These are phyloP conservation scores for Columba janthina DNA, from an alignment of 2,113 vertebrate genomes.

Conservation along the genomic window DNA sequence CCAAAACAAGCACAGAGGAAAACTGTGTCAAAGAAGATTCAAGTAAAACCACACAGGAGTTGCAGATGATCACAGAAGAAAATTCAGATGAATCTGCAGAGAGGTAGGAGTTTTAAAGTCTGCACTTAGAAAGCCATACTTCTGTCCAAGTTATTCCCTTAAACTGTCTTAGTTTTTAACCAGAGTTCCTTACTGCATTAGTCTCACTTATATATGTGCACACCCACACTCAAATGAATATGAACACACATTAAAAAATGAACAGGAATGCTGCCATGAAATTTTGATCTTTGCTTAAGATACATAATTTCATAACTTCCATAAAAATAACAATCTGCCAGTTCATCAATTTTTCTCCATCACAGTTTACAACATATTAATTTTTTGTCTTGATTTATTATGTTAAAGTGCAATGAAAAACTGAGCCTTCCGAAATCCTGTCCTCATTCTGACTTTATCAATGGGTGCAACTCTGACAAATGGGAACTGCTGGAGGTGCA, in stretches of 20 bases:
- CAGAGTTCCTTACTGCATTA: background rate
- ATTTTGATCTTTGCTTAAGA: background rate
- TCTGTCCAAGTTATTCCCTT: background rate
- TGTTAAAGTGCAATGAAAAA: background rate
- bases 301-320: background rate
- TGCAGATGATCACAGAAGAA: conserved; percentile 81
- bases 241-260: background rate
- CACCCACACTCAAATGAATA: background rate
- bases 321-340: background rate
- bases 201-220: background rate
- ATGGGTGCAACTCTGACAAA: conserved; percentile 56
- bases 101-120: conserved; percentile 81
- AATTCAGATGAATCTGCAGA: conserved; percentile 80
- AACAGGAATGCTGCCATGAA: background rate
- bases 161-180: conserved; percentile 1
- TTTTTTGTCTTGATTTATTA: background rate
- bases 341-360: background rate
- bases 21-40: conserved; percentile 77
- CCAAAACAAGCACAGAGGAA: conserved; percentile 75
- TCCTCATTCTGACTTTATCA: conserved; percentile 54
- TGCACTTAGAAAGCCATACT: background rate
- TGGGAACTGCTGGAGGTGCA: conserved; percentile 1
- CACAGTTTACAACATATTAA: background rate
- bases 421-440: background rate
- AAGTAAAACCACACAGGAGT: conserved; percentile 72